Conservation (phyloP, 2,797 vertebrate genomes). For the Psittacula derbiana region DNA sequence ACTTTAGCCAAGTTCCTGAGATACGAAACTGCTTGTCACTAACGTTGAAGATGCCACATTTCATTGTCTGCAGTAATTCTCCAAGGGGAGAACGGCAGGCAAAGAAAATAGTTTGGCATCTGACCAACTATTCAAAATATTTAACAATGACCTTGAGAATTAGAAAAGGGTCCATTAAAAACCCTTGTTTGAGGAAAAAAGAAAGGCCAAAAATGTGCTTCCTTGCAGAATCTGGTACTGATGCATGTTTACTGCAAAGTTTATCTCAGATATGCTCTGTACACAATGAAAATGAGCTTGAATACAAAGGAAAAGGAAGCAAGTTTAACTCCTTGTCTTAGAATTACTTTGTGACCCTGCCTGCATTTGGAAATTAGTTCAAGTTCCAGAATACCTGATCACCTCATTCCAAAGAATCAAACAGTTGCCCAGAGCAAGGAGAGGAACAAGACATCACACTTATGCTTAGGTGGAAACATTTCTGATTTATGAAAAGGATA, state of each 20-base stretch:
- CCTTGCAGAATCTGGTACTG: background rate
- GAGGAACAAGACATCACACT: rapidly evolving
- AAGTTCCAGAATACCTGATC: background rate
- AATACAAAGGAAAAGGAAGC: constrained; percentile 14
- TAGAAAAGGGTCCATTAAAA: background rate
- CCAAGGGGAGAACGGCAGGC: constrained; percentile 21
- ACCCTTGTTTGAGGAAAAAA: background rate
- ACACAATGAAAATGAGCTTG: background rate
- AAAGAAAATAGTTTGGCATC: constrained; percentile 42
- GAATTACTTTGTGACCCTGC: background rate
- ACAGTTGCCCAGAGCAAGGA: background rate
- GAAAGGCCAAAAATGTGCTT: background rate
- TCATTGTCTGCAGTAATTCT: constrained; percentile 21
- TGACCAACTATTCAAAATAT: constrained; percentile 60
- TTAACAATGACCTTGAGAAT: constrained; percentile 52
- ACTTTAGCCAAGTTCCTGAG: background rate
- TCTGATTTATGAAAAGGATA: background rate
- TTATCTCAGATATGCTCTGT: background rate
- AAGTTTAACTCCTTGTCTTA: background rate
- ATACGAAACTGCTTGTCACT: background rate
- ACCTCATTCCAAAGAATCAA: background rate
- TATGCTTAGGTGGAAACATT: background rate
- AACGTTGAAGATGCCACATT: constrained; percentile 1
- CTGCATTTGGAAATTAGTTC: background rate
- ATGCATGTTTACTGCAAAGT: background rate